A percentile compares a stretch with the other conserved stretches of the same genome.
Evolutionary conservation across 2,888 invertebrate genomes (phyloP).

Genomic region (Chydorus sphaericus): DNA sequence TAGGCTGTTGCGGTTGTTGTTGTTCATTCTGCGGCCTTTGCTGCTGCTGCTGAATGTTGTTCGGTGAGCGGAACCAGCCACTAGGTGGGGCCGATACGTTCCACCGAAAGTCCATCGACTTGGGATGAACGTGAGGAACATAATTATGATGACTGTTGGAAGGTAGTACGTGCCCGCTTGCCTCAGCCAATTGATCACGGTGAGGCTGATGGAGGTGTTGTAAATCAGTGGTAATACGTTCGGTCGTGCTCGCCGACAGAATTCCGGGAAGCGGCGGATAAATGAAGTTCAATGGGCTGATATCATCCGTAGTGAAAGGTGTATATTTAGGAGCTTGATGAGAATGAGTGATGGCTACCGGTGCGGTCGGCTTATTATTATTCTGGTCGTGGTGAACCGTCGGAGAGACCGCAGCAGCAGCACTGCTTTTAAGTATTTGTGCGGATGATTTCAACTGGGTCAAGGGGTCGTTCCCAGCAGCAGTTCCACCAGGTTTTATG

Average conservation of each 20-base stretch:
- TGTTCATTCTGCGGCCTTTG: background rate
- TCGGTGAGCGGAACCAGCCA: background rate
- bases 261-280: background rate
- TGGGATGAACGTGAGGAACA: too few species aligned
- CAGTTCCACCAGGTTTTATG: background rate
- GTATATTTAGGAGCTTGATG: background rate
- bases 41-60: background rate
- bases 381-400: background rate
- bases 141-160: too few species aligned
- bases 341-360: background rate
- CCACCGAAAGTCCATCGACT: background rate
- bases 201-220: background rate
- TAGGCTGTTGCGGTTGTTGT: background rate
- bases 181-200: background rate
- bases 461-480: background rate
- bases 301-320: slow-evolving; percentile 1
- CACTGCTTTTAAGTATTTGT: background rate
- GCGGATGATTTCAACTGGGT: background rate
- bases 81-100: background rate
- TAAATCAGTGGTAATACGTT: background rate
- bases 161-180: background rate
- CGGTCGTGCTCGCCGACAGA: background rate
- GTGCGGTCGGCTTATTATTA: background rate
- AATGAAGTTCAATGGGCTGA: background rate
- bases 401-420: background rate